Conservation (phyloP, 2,888 invertebrate species). For the Acronicta aceris region DNA sequence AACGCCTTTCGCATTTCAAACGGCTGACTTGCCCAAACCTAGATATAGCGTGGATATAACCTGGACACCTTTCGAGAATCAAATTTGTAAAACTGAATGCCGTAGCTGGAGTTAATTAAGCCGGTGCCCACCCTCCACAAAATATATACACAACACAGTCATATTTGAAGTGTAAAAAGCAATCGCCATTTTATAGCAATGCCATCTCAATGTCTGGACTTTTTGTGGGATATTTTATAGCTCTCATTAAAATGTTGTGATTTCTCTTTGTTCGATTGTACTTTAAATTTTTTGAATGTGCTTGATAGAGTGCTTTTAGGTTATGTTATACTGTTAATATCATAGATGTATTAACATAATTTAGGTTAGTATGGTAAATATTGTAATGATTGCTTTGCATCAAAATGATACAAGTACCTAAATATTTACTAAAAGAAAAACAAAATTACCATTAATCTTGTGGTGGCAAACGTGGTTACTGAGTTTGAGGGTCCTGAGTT, state of each 20-base stretch:
- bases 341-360: no score
- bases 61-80: conserved; percentile 53
- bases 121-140: conserved; percentile 50
- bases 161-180: conserved; percentile 56
- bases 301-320: background rate
- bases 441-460: no score
- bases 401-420: no score
- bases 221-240: conserved; percentile 36
- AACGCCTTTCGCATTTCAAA: conserved; percentile 12
- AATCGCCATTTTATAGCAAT: conserved; percentile 45
- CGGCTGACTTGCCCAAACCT: conserved; percentile 8
- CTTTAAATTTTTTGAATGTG: conserved; percentile 10
- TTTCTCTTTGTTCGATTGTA: conserved; percentile 20
- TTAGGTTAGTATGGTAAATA: no score
- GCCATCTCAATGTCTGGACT: conserved; percentile 34
- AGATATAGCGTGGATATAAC: conserved; percentile 6
- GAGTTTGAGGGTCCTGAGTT: no score
- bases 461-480: no score
- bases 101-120: conserved; percentile 64
- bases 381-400: no score
- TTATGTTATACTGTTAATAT: no score
- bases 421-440: no score
- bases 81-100: conserved; percentile 63
- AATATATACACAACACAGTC: conserved; percentile 53
- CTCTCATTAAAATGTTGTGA: conserved; percentile 31